Conservation (phyloP, 2,797 vertebrate genomes). For the Enteromius viviparus region DNA sequence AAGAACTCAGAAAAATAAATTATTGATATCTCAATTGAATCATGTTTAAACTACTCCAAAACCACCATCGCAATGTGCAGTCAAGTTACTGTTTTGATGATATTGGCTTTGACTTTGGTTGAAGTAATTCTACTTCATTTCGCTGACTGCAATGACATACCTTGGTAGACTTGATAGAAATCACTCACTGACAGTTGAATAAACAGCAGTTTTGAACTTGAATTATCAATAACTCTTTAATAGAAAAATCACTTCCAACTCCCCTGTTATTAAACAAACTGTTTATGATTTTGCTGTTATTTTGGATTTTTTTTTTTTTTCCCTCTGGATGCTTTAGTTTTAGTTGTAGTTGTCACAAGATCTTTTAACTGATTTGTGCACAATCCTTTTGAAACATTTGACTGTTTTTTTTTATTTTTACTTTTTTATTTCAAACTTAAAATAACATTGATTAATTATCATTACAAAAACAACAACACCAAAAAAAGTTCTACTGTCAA, state of each 20-base stretch:
- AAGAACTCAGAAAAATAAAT: background rate
- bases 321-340: background rate
- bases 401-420: background rate
- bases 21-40: background rate
- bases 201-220: background rate
- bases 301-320: background rate
- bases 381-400: background rate
- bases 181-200: background rate
- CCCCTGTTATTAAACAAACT: background rate
- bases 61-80: background rate
- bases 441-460: background rate
- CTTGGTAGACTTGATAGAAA: background rate
- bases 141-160: background rate
- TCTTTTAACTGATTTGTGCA: background rate
- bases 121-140: background rate
- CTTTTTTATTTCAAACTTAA: background rate
- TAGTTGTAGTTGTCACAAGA: background rate
- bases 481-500: background rate
- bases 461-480: background rate
- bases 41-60: background rate
- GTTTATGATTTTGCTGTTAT: background rate
- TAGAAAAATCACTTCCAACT: background rate
- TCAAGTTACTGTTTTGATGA: background rate
- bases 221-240: background rate
- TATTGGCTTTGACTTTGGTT: background rate